These are phyloP conservation scores for Choristoneura fumiferana DNA, from an alignment of 1,140 invertebrate genomes.

Conservation along the genomic window DNA sequence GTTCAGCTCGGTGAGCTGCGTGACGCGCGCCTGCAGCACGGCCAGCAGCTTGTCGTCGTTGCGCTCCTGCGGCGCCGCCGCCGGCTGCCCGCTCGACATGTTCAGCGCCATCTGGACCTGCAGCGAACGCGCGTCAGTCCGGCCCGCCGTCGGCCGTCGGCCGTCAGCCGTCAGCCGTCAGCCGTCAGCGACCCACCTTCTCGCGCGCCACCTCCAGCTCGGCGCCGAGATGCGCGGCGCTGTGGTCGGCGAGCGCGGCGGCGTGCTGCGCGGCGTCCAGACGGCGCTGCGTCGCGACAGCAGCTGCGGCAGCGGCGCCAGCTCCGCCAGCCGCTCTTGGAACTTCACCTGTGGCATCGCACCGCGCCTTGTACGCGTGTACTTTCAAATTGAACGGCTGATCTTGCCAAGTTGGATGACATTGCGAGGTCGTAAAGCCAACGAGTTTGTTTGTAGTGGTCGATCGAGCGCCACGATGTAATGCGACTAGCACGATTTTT, in stretches of 20 bases:
- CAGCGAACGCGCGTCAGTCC: no score
- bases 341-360: slow-evolving; percentile 65
- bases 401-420: no score
- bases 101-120: slow-evolving; percentile 15
- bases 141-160: no score
- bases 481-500: no score
- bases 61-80: slow-evolving; percentile 25
- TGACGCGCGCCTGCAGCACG: slow-evolving; percentile 18
- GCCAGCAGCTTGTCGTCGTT: slow-evolving; percentile 33
- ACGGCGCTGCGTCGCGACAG: slow-evolving; percentile 83
- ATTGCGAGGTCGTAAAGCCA: no score
- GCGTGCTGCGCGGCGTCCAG: slow-evolving; percentile 81
- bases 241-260: slow-evolving; percentile 76
- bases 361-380: no score
- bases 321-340: slow-evolving; percentile 83
- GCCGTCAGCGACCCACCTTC: not conserved
- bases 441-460: no score
- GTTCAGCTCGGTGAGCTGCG: slow-evolving; percentile 22
- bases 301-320: slow-evolving; percentile 82
- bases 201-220: slow-evolving; percentile 74
- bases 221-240: slow-evolving; percentile 73
- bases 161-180: no score
- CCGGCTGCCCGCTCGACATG: not conserved
- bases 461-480: no score
- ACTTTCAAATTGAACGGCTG: no score